Base-by-base conservation (phyloP, 1,140 invertebrate species). In the Holcopasites calliopsidis region DNA sequence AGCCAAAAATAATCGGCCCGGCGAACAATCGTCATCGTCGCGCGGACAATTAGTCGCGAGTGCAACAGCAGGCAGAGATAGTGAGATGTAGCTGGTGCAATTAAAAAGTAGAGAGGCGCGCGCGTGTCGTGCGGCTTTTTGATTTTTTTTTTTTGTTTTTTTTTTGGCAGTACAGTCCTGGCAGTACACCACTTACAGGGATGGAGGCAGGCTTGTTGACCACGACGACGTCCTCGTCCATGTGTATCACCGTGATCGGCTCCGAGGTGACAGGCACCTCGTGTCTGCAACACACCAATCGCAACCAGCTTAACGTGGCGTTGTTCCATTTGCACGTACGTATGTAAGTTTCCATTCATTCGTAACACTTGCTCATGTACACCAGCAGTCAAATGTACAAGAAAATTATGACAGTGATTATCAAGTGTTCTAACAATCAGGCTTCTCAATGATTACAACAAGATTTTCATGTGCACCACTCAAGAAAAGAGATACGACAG, bases 141-240 rank as follows among this genome's bases (percentile, higher is more conserved):
- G n/a, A n/a, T n/a, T n/a, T n/a, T 61, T 18, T n/a, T 6, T 38
- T n/a, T n/a, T n/a, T 38, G 38, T 31, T 60, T 49, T n/a, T 42
- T 71, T 62, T 78, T 87, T 95, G 95, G 95, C 95, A 93, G 90
- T 91, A 92, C 90, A 91, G 95, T 95, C 94, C 94, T 93, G 93
- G 92, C 93, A 94, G 94, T 91, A 92, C 90, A 91, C 94, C 94
- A 95, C 95, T 95, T 95, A 96, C 98, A 92, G 99, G 99, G 93
- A 99, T 98, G 92, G 98, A 99, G 89, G 98, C 96, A 87, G 99
- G 99, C 95, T 99, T 99, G 95, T 99, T 98, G 90, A 99, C 96
- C 91, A 99, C 99, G 92, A 99, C 95, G 93, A 99, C 94, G 93
- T 99, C 97, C 92, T 99, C 97, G 94, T 97, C 97, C 94, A 99